Evolutionary conservation across 2,113 vertebrate species (phyloP), one percentile per base, ranked within the genome.

Genomic region (Atrichornis clamosus): DNA sequence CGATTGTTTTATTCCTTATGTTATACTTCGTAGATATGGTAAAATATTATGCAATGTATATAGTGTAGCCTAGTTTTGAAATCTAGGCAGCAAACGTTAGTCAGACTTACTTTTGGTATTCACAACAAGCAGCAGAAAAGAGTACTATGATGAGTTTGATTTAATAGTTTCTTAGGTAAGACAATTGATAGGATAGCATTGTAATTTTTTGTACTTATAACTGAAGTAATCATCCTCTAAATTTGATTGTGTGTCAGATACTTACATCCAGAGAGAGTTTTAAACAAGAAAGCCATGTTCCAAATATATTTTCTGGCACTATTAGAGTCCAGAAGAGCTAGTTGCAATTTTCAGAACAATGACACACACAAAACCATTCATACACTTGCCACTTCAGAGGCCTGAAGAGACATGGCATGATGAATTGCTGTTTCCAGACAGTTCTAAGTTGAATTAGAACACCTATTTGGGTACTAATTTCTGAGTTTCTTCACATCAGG

Each of bases 331-430:
- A 83, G 73, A 75, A 94, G 86, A 91, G 63, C 64, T 91, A 52
- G 49, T 79, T 96, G 56, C 49, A 81, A 21, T 90, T 93, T 96
- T 94, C 75, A 70, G 83, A 75, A 84, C 91, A 76, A 77, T 58
- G 62, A 35, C 41, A 89, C 7, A 32, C 46, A 85, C 46, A 77
- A 77, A 88, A 5, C 75, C 56, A 65, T 92, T 93, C 53, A 79
- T 49, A 62, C 47, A 28, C n/a, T 95, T 59, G 65, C 82, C 58
- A 49, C 79, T 94, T 88, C 70, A 89, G 72, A 81, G 82, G 49
- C 67, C 32, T 37, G 63, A 88, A 64, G 78, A 58, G 63, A 64
- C 21, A 21, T 0, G 2, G 44, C 27, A 50, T 1, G 9, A 88
- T 52, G 21, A 90, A 50, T 53, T 83, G 37, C 47, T 81, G 46